A percentile compares a stretch with the other conserved stretches of the same genome.
Evolutionary conservation across 1,140 invertebrate species (phyloP).

Genomic region (Diorhabda sublineata): DNA sequence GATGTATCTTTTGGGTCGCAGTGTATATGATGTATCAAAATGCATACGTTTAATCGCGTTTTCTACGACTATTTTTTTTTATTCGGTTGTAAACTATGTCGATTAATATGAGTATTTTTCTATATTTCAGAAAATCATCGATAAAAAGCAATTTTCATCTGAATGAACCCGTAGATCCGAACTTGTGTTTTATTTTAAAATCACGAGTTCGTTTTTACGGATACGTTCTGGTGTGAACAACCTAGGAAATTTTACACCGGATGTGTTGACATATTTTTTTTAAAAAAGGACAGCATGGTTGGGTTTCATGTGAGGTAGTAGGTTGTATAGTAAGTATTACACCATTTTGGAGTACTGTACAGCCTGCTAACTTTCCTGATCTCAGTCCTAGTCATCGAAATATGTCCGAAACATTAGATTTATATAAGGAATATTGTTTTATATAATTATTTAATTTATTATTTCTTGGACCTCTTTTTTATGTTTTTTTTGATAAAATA

Average conservation of each 20-base stretch:
- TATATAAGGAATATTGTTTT: too few relatives aligned
- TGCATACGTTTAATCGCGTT: too few relatives aligned
- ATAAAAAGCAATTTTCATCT: constrained; percentile 4
- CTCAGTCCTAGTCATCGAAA: constrained; percentile 36
- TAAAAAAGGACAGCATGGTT: constrained; percentile 21
- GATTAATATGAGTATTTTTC: too few relatives aligned
- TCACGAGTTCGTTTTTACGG: constrained; percentile 46
- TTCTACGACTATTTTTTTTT: too few relatives aligned
- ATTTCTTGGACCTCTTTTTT: too few relatives aligned
- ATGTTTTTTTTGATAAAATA: too few relatives aligned
- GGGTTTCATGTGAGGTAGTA: constrained; percentile 63
- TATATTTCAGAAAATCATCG: too few relatives aligned
- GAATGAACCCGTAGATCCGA: constrained; percentile 48
- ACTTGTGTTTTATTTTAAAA: constrained; percentile 42
- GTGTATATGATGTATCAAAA: too few relatives aligned
- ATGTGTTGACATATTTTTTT: neutral
- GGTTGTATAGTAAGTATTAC: constrained; percentile 74
- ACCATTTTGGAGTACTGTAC: constrained; percentile 64
- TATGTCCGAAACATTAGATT: too few relatives aligned
- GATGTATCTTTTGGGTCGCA: too few relatives aligned
- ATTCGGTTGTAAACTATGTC: too few relatives aligned
- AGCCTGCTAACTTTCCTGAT: constrained; percentile 71
- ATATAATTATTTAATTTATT: too few relatives aligned
- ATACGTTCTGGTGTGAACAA: constrained; percentile 36
- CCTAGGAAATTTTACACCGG: neutral